Conservation (phyloP, 2,113 vertebrate species). For the Gnathonemus longibarbis region DNA sequence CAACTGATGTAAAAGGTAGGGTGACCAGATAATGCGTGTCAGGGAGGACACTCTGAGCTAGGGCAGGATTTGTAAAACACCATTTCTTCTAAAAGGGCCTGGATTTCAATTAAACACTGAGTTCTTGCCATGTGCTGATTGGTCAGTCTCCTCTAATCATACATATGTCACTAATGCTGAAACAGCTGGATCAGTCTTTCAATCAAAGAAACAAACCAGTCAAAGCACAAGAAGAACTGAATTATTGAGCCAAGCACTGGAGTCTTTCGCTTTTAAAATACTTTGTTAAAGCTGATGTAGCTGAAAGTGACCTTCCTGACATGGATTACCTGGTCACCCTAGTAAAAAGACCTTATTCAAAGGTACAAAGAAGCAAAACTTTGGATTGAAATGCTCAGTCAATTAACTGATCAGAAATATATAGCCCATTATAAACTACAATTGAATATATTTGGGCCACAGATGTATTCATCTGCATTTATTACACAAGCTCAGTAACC, state of each 20-base stretch:
- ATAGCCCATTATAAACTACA: neutral
- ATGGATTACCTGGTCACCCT: neutral
- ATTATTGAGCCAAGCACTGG: neutral
- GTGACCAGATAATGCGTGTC: neutral
- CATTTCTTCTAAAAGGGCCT: too few relatives aligned
- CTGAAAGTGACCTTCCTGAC: neutral
- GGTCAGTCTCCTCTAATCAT: neutral
- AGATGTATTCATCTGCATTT: constrained; percentile 21
- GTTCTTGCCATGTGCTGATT: neutral
- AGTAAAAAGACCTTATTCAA: neutral
- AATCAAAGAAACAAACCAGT: neutral
- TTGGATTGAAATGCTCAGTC: constrained; percentile 7
- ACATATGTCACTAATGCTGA: neutral
- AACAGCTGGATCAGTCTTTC: neutral
- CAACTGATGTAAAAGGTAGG: neutral
- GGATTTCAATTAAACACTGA: too few relatives aligned
- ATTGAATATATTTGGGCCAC: neutral
- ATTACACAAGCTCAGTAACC: neutral
- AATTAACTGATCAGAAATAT: constrained; percentile 13
- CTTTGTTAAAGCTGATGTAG: neutral
- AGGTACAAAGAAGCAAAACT: neutral
- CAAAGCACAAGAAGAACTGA: neutral
- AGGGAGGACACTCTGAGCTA: neutral
- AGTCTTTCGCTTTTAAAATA: neutral
- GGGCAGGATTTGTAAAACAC: too few relatives aligned